phyloP scores from a whole-genome alignment of 2,113 vertebrate species.

The Catharus bicknelli region DNA sequence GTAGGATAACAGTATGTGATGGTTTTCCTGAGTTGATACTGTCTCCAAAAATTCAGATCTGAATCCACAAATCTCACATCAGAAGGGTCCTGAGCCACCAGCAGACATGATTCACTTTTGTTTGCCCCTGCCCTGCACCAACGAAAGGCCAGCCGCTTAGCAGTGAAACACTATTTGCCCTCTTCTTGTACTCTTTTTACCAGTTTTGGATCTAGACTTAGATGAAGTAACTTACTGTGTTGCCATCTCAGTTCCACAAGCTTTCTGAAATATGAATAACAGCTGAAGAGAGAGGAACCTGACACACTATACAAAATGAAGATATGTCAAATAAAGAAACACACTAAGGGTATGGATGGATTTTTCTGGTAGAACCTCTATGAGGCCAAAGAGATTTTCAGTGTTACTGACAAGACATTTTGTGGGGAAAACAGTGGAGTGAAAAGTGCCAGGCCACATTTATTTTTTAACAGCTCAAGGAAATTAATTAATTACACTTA shows the following conservation, averaged over 20 bases:
- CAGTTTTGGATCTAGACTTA: background rate
- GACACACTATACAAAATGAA: background rate
- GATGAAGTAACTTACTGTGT: background rate
- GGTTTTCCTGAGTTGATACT: background rate
- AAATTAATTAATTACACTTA: background rate
- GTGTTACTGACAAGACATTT: background rate
- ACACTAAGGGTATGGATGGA: background rate
- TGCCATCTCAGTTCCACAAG: background rate
- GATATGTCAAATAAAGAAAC: background rate
- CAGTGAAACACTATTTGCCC: background rate
- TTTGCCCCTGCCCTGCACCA: background rate
- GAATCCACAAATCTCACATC: fast-evolving
- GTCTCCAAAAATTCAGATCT: background rate
- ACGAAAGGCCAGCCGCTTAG: background rate
- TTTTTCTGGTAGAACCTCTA: background rate
- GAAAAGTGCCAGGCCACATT: background rate
- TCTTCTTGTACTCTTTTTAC: background rate
- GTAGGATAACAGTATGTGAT: background rate
- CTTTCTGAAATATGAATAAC: background rate
- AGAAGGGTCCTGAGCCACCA: background rate
- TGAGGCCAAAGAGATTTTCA: background rate
- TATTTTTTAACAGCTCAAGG: background rate
- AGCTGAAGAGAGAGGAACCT: background rate
- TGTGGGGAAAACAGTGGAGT: background rate
- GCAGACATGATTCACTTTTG: background rate